Conservation (phyloP, 92 coral and sea anemone genomes). For the Parazoanthus darwini region DNA sequence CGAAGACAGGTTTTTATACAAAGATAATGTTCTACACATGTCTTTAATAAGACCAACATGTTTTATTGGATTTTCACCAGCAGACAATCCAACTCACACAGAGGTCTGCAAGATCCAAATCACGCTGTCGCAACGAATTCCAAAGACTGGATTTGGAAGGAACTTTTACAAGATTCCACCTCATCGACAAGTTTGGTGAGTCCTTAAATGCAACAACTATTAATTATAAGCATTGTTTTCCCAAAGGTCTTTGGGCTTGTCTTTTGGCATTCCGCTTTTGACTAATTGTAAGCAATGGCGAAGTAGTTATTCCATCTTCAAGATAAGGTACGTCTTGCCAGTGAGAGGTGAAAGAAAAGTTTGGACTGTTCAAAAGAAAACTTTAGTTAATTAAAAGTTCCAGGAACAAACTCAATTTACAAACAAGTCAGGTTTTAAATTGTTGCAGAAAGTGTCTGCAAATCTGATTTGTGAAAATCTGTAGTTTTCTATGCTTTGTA, state of each 20-base stretch:
- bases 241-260: not conserved
- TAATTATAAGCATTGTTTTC: not conserved
- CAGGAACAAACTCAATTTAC: not conserved
- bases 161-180: not conserved
- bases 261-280: not conserved
- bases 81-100: not conserved
- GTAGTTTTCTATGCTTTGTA: not conserved
- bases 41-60: not conserved
- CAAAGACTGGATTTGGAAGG: not conserved
- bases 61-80: not conserved
- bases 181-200: not conserved
- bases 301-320: too few relatives aligned
- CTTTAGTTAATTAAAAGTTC: too few relatives aligned
- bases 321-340: not conserved
- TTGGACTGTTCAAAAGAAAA: not conserved
- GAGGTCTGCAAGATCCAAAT: not conserved
- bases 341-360: not conserved
- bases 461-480: not conserved
- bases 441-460: not conserved
- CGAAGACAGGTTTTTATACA: not conserved
- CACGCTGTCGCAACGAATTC: not conserved
- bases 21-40: not conserved
- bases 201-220: too few relatives aligned
- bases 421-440: not conserved
- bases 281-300: not conserved